Evolutionary conservation across 2,797 vertebrate genomes (phyloP).

Genomic region (Microctenopoma lineatum): DNA sequence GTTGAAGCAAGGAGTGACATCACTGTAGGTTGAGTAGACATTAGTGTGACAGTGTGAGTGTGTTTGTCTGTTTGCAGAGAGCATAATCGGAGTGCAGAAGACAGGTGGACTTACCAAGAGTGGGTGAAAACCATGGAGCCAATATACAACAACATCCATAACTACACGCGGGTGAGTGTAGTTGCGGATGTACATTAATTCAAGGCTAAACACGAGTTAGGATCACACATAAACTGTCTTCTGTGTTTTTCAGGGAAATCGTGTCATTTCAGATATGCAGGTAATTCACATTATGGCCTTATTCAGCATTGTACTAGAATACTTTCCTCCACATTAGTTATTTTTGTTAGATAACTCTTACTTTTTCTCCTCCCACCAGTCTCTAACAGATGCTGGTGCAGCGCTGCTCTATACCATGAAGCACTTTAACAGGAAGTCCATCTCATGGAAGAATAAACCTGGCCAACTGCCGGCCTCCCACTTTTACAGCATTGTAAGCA

Average conservation of each 20-base stretch:
- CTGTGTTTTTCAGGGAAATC: constrained; percentile 56
- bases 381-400: constrained; percentile 77
- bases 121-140: constrained; percentile 79
- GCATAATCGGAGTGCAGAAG: constrained; percentile 64
- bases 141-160: constrained; percentile 65
- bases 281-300: constrained; percentile 45
- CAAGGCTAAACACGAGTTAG: neutral
- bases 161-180: constrained; percentile 69
- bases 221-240: neutral
- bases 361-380: constrained; percentile 50
- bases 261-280: constrained; percentile 69
- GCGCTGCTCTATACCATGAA: constrained; percentile 80
- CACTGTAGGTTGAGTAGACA: too few species aligned
- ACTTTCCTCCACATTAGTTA: neutral
- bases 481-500: constrained; percentile 33
- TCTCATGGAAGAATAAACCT: constrained; percentile 57
- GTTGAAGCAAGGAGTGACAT: too few species aligned
- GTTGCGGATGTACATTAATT: neutral
- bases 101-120: constrained; percentile 61
- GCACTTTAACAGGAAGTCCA: constrained; percentile 76
- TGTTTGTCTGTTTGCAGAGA: constrained; percentile 61
- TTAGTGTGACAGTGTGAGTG: too few species aligned
- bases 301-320: neutral
- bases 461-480: constrained; percentile 21
- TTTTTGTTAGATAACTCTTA: neutral